Evolutionary conservation across 2,797 vertebrate species (phyloP), one percentile per base, ranked within the genome.

Genomic region (Atherinosoma microstoma): DNA sequence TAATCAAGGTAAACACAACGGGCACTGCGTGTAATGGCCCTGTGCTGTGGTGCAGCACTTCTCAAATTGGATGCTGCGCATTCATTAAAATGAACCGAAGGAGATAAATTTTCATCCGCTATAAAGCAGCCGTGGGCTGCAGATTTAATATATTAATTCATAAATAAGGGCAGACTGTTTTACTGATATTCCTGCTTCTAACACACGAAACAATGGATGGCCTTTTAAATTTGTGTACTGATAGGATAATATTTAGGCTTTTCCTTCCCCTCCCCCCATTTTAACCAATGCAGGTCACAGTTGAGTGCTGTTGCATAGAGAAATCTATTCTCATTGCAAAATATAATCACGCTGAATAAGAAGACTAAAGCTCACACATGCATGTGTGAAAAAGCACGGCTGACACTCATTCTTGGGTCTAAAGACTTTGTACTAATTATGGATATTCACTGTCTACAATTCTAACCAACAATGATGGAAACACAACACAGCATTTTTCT

Each of bases 1-100:
- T 66, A 71, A 77, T 71, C 68, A 77, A 53, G 53, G 68, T 58
- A 67, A 60, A 77, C 75, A 63, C 58, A 64, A 53, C 27, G 42
- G 69, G 66, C 16, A 40, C 51, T 12, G 53, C 16, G 29, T 64
- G 45, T 64, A 67, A 64, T 54, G 53, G 54, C 29, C 36, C 47
- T 34, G 49, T 16, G 29, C 64, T 61, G 15, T 45, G 58, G 47
- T 74, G 58, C 58, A 67, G 64, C 72, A 62, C 58, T 74, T 36
- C 64, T 60, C 10, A 74, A 66, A 74, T 67, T 67, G 64, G 71
- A 74, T 56, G 36, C 45, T 22, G 64, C 47, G 35, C 47, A 56
- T 74, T 67, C 58, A 67, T 74, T 67, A 61, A 67, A 67, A 67
- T 22, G 35, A 74, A 40, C 13, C 22, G 4, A 54, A 54, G 24